Base-by-base conservation (phyloP, 2,797 vertebrate species). In the Spondyliosoma cantharus region DNA sequence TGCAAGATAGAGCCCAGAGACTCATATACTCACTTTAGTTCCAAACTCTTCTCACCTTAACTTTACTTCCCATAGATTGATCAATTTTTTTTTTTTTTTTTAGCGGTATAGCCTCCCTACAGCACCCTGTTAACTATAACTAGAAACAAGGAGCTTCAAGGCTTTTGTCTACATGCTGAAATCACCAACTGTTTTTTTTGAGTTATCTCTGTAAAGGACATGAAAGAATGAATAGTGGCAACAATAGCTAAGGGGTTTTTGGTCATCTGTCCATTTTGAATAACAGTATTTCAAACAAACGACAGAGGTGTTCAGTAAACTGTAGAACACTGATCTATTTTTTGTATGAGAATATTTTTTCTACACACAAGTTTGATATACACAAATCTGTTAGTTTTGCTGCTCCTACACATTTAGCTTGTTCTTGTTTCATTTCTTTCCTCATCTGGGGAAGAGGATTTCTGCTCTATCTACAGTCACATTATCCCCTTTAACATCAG, bases 341-440 rank as follows among this genome's bases (percentile, higher is more conserved):
- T 9, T 22, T 15, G 7, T 17, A 43, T 59, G 25, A 4, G 27
- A 71, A 16, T 29, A 42, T n/a, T 42, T n/a, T 52, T 43, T 43
- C 3, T 13, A 43, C n/a, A 67, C n/a, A 25, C 20, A 32, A 54
- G 29, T 3, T 15, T n/a, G 43, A 24, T 62, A 20, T 24, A 43
- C 48, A 61, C 52, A 25, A 59, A 61, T 3, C 9, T 25, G 19
- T 60, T 19, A 3, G 17, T 3, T 37, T 11, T 37, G 37, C 7
- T 37, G 37, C 37, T 37, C 37, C 8, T 37, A 9, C 37, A 37
- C 37, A 54, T 49, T 75, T 22, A 50, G 76, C 54, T 22, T 12
- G 42, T 32, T 59, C 17, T 43, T 60, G 19, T 68, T 77, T 63
- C 13, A 75, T 64, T 17, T 50, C 19, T 60, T 63, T 58, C 49